These are phyloP conservation scores for Brachyopa scutellaris DNA, from an alignment of 2,888 invertebrate genomes.

Conservation along the genomic window DNA sequence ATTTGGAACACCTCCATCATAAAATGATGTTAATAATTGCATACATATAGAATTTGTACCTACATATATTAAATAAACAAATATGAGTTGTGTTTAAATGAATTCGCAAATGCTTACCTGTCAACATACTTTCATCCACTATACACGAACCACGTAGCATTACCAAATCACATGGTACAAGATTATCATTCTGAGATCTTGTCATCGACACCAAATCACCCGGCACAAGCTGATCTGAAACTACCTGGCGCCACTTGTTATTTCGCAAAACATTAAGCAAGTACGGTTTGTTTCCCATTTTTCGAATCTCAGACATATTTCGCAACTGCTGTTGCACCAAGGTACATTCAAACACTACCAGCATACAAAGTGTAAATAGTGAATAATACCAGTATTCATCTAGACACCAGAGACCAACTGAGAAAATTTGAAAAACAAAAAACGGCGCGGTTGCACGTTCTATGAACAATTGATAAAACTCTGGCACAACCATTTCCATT, in stretches of 20 bases:
- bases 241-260: slow-evolving; percentile 92
- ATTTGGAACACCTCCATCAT: too few species aligned
- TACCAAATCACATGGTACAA: slow-evolving; percentile 98
- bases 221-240: slow-evolving; percentile 94
- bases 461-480: slow-evolving; percentile 97
- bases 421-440: slow-evolving; percentile 99
- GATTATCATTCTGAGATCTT: slow-evolving; percentile 92
- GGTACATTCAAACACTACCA: slow-evolving; percentile 98
- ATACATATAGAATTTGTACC: too few species aligned
- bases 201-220: slow-evolving; percentile 98
- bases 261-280: slow-evolving; percentile 94
- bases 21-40: too few species aligned
- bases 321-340: slow-evolving; percentile 98
- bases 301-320: slow-evolving; percentile 99
- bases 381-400: slow-evolving; percentile 99
- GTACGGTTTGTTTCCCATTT: slow-evolving; percentile 99
- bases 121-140: slow-evolving; percentile 99
- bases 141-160: slow-evolving; percentile 97
- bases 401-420: slow-evolving; percentile 98
- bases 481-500: slow-evolving; percentile 94
- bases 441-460: slow-evolving; percentile 99
- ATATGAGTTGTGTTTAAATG: too few species aligned
- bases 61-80: too few species aligned
- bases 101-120: too few species aligned
- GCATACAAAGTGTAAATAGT: slow-evolving; percentile 97